Conservation (phyloP, 2,113 vertebrate genomes). For the Ceyx melanurus region DNA sequence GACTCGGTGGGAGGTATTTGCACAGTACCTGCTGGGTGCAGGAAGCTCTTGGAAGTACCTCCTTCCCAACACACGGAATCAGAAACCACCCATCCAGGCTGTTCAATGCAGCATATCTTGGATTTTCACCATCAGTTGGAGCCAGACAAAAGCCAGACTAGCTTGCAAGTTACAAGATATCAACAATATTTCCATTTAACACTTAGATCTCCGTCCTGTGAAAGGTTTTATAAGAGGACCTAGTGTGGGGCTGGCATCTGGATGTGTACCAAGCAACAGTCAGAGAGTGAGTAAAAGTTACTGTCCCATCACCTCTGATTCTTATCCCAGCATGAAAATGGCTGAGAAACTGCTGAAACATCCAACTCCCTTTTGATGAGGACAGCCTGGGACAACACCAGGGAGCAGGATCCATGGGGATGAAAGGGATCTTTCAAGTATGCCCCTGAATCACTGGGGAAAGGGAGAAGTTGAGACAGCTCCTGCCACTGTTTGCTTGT, state of each 20-base stretch:
- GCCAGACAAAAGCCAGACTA: neutral
- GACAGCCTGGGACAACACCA: conserved; percentile 47
- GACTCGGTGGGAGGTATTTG: neutral
- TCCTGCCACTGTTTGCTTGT: conserved; percentile 14
- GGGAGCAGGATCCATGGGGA: conserved; percentile 26
- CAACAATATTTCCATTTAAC: neutral
- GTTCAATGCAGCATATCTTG: neutral
- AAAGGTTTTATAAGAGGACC: neutral
- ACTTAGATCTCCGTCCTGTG: neutral
- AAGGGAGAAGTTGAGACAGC: neutral
- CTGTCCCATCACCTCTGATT: neutral
- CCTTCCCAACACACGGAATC: neutral
- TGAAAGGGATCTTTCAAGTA: conserved; percentile 23
- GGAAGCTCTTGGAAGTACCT: neutral
- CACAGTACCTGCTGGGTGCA: neutral
- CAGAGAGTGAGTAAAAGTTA: conserved; percentile 5
- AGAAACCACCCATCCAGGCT: neutral
- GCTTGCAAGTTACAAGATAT: neutral
- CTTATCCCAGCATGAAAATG: conserved; percentile 32
- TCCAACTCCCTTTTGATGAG: conserved; percentile 33
- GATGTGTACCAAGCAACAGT: neutral
- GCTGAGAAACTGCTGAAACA: conserved; percentile 55
- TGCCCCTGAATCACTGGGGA: conserved; percentile 11
- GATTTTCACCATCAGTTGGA: neutral
- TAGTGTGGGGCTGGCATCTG: neutral